phyloP scores from a whole-genome alignment of 2,888 invertebrate species.

The Xylocampa areola region DNA sequence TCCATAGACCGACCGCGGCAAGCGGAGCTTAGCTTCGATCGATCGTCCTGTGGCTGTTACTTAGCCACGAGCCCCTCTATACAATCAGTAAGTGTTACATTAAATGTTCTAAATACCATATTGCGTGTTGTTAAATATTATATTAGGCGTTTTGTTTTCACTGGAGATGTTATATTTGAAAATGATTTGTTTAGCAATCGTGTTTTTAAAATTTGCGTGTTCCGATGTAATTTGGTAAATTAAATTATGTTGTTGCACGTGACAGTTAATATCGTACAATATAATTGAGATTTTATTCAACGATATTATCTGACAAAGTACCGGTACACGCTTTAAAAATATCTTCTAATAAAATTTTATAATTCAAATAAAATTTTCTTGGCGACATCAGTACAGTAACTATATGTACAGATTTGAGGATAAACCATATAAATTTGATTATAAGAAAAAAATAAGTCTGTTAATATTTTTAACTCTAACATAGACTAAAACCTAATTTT shows the following conservation, averaged over 20 bases:
- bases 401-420: too few relatives aligned
- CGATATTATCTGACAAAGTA: neutral
- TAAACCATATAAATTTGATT: too few relatives aligned
- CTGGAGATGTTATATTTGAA: slow-evolving; percentile 1
- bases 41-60: too few relatives aligned
- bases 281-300: neutral
- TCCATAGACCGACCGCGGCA: too few relatives aligned
- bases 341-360: too few relatives aligned
- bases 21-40: too few relatives aligned
- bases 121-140: slow-evolving; percentile 41
- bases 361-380: too few relatives aligned
- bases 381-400: too few relatives aligned
- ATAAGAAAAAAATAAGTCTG: too few relatives aligned
- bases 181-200: slow-evolving; percentile 31
- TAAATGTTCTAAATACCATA: slow-evolving; percentile 36
- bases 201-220: slow-evolving; percentile 22
- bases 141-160: slow-evolving; percentile 29
- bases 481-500: neutral
- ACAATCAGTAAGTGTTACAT: neutral
- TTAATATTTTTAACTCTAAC: neutral
- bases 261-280: neutral
- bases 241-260: slow-evolving; percentile 10
- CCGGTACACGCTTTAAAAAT: too few relatives aligned
- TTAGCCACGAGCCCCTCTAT: too few relatives aligned
- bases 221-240: slow-evolving; percentile 10